These are phyloP conservation scores for Artemia franciscana DNA, from an alignment of 1,140 invertebrate species.

Conservation along the genomic window DNA sequence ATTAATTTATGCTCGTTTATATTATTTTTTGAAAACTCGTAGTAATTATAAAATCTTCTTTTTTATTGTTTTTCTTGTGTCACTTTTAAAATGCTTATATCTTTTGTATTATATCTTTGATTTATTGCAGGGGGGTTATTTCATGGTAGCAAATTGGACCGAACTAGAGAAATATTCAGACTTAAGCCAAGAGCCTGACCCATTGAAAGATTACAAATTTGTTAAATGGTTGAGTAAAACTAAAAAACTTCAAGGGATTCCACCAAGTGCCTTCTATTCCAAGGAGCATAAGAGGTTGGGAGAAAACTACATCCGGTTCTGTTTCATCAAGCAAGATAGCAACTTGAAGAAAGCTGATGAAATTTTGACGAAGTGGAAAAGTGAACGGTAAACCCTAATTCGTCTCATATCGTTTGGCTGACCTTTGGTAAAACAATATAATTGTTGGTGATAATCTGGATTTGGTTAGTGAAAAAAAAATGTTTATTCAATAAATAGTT, in stretches of 20 bases:
- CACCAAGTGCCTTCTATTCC: constrained; percentile 79
- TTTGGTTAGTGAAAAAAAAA: too few species aligned
- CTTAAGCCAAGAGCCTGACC: constrained; percentile 37
- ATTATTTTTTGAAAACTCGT: too few species aligned
- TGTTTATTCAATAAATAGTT: too few species aligned
- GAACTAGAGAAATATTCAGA: constrained; percentile 37
- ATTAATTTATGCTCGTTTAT: too few species aligned
- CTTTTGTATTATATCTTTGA: too few species aligned
- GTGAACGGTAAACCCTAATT: constrained; percentile 6
- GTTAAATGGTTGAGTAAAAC: constrained; percentile 87
- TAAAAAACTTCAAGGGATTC: constrained; percentile 76
- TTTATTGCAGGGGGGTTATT: constrained; percentile 51
- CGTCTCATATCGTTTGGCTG: too few species aligned
- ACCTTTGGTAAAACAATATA: too few species aligned
- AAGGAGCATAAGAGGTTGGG: constrained; percentile 52
- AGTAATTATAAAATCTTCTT: too few species aligned
- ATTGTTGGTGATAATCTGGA: too few species aligned
- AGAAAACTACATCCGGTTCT: constrained; percentile 65
- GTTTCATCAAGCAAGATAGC: constrained; percentile 77
- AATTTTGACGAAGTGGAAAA: constrained; percentile 34
- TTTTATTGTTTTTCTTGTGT: too few species aligned
- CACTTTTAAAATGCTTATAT: too few species aligned
- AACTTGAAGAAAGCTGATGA: constrained; percentile 41
- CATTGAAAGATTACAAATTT: constrained; percentile 66
- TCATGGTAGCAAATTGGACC: constrained; percentile 85